Evolutionary conservation across 2,888 invertebrate genomes (phyloP).

Genomic region (Scaptomyza cyrtandrae): DNA sequence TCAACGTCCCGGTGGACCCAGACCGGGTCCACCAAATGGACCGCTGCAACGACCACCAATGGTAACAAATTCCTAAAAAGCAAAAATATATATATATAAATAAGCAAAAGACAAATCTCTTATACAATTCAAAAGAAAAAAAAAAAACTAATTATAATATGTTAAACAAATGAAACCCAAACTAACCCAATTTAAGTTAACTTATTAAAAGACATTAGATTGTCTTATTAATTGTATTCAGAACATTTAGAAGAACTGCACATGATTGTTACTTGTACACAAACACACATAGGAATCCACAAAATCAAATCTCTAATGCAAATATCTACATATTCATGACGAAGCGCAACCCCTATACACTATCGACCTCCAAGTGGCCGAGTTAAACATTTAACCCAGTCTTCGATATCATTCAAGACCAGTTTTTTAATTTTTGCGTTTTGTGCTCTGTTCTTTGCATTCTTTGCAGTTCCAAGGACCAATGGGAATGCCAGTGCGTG

Average conservation of each 20-base stretch:
- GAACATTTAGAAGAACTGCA: conserved; percentile 71
- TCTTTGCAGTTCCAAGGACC: conserved; percentile 84
- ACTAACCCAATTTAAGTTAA: conserved; percentile 74
- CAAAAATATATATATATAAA: conserved; percentile 13
- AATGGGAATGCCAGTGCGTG: conserved; percentile 85
- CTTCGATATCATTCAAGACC: not conserved
- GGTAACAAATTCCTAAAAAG: conserved; percentile 82
- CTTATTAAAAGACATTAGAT: conserved; percentile 52
- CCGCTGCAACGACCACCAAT: conserved; percentile 87
- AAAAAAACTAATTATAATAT: conserved; percentile 39
- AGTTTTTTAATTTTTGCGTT: conserved; percentile 23
- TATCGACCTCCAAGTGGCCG: conserved; percentile 14
- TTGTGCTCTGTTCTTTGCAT: conserved; percentile 1
- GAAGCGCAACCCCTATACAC: conserved; percentile 12
- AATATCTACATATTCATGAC: conserved; percentile 9
- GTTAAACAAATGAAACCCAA: conserved; percentile 32
- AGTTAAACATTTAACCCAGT: conserved; percentile 13
- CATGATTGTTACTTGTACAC: conserved; percentile 48
- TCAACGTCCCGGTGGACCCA: conserved; percentile 85
- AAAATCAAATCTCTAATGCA: conserved; percentile 23
- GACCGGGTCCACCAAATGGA: conserved; percentile 85
- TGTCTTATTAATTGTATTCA: conserved; percentile 72
- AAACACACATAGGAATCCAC: conserved; percentile 18
- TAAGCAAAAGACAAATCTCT: conserved; percentile 29
- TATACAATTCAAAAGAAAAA: conserved; percentile 15